Base-by-base conservation (phyloP, 2,797 vertebrate genomes). In the Sciurus carolinensis region DNA sequence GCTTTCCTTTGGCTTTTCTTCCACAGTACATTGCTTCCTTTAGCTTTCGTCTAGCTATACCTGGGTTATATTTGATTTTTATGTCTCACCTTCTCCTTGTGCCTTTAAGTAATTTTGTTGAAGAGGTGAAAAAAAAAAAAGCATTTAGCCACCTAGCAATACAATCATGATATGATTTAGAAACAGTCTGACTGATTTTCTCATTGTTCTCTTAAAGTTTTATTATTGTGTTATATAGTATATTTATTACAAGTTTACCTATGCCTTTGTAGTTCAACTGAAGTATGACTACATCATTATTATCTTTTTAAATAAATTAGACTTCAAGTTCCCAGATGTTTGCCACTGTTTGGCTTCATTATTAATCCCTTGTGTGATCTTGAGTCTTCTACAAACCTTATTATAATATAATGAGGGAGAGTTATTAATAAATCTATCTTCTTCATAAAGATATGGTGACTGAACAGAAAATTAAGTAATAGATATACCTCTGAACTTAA, bases 171-270 rank as follows among this genome's bases (percentile, higher is more conserved):
- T 42, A 30, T 69, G 26, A 80, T 80, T 94, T 95, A 95, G 28
- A 72, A 93, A 66, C 36, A 90, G 33, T 64, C 14, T 83, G 20
- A 30, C 76, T 95, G 54, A 86, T 24, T 91, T 94, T 93, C 59
- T 92, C n/a, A 79, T 67, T 92, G 28, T 2, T 95, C 33, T 93
- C 85, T 92, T 88, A 93, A 92, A 84, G 73, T 90, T 94, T 96
- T 84, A 71, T 89, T 82, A 87, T 69, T 75, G 13, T 95, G n/a
- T 75, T 95, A 87, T 72, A 67, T 72, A 71, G 28, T n/a, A 62
- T 36, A 86, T 83, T 90, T 92, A 92, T 95, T 86, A 75, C 3
- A 83, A 83, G 95, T 94, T 95, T 92, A 89, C 9, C 67, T 87
- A 22, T 81, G 7, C 33, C 87, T 85, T 59, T 42, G 0, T 87